Conservation (phyloP, 2,113 vertebrate species). For the Microcebus lehilahytsara region DNA sequence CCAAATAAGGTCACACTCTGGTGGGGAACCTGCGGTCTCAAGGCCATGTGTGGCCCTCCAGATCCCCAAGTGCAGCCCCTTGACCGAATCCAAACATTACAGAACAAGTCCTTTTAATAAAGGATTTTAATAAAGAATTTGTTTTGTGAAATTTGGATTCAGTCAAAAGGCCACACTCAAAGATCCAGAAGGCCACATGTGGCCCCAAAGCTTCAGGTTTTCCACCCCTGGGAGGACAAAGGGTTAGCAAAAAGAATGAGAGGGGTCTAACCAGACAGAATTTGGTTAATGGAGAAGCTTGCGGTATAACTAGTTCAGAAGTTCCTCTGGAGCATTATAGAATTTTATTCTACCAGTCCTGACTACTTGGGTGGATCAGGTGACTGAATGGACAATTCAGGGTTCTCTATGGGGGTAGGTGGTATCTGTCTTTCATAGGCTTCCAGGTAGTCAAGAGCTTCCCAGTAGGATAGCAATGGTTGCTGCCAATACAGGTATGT, state of each 20-base stretch:
- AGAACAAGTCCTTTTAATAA: too few species aligned
- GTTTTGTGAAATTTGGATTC: too few species aligned
- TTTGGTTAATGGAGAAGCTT: neutral
- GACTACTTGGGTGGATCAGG: neutral
- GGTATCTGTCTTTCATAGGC: neutral
- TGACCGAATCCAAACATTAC: too few species aligned
- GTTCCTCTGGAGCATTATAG: neutral
- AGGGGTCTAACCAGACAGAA: neutral
- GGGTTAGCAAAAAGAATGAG: neutral
- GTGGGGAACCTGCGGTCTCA: too few species aligned
- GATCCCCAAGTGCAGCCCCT: too few species aligned
- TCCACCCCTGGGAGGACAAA: neutral
- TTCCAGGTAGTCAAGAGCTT: neutral
- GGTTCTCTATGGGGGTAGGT: neutral
- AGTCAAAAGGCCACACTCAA: too few species aligned
- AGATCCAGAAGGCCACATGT: too few species aligned
- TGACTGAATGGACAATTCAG: neutral
- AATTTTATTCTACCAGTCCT: neutral
- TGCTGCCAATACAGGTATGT: neutral
- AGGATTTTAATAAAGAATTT: too few species aligned
- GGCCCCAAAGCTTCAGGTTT: too few species aligned
- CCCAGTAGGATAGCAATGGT: neutral
- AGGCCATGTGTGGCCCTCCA: too few species aligned
- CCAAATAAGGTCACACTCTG: neutral
- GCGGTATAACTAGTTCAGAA: neutral